A percentile compares a stretch with the other conserved stretches of the same genome.
Conservation (phyloP, 1,140 invertebrate species). For the Conus ventricosus region DNA sequence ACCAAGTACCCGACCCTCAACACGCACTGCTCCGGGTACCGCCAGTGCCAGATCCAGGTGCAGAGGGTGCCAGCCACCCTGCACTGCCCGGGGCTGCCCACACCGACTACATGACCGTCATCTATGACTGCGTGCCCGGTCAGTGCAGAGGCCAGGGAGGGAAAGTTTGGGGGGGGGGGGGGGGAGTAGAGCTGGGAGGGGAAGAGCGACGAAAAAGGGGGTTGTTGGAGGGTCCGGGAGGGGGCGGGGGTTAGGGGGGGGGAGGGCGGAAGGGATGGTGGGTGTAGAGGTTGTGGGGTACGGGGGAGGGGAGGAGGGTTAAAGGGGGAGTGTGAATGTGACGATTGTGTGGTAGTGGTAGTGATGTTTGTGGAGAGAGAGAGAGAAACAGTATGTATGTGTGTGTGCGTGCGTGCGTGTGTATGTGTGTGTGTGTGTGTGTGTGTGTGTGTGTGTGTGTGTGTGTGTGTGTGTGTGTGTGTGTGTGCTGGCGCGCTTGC, state of each 20-base stretch:
- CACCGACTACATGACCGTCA: slow-evolving; percentile 62
- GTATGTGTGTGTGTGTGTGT: slow-evolving; percentile 17
- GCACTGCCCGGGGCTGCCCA: slow-evolving; percentile 28
- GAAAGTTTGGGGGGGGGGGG: too few species aligned
- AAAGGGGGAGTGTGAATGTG: too few species aligned
- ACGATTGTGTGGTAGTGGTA: too few species aligned
- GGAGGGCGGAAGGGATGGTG: background rate
- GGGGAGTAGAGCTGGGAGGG: background rate
- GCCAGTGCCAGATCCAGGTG: slow-evolving; percentile 45
- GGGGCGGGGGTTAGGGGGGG: background rate
- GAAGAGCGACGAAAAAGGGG: too few species aligned
- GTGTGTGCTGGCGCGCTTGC: too few species aligned
- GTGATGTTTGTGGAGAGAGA: too few species aligned
- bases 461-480: slow-evolving; percentile 28
- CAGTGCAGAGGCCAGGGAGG: background rate
- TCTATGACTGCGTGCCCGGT: slow-evolving; percentile 65
- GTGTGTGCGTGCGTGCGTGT: slow-evolving; percentile 9
- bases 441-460: slow-evolving; percentile 22
- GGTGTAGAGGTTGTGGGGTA: too few species aligned
- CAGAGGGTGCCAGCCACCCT: slow-evolving; percentile 39
- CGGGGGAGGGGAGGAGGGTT: too few species aligned
- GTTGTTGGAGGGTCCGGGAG: too few species aligned
- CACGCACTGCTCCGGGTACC: slow-evolving; percentile 58
- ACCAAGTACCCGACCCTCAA: slow-evolving; percentile 55
- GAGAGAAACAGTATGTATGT: slow-evolving; percentile 1